phyloP scores from a whole-genome alignment of 2,113 vertebrate species.

The Lophura nycthemera region DNA sequence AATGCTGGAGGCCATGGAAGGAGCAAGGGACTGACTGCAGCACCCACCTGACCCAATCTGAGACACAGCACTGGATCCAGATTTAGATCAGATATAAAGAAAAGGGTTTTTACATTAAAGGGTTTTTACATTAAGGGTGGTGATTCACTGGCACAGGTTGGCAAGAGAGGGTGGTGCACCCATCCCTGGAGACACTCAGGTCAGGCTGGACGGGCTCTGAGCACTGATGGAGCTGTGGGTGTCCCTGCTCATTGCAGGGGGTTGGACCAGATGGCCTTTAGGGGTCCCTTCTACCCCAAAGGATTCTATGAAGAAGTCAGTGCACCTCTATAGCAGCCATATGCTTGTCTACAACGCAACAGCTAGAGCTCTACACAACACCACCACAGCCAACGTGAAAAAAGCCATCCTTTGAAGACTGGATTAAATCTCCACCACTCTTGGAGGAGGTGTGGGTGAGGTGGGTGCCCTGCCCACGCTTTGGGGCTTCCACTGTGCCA shows the following conservation, averaged over 20 bases:
- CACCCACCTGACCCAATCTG: background rate
- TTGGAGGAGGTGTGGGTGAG: background rate
- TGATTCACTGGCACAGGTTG: background rate
- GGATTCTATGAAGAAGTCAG: background rate
- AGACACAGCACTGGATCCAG: background rate
- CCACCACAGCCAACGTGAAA: background rate
- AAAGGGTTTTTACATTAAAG: no score
- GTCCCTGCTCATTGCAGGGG: no score
- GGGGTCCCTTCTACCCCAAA: no score
- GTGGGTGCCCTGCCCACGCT: fast-evolving
- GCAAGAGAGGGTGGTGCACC: background rate
- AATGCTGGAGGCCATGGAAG: fast-evolving
- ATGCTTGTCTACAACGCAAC: background rate
- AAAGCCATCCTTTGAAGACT: background rate
- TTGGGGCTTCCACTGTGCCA: fast-evolving
- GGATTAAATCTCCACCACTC: background rate
- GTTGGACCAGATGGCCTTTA: no score
- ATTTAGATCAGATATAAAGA: no score
- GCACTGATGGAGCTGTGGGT: no score
- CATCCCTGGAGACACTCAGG: background rate
- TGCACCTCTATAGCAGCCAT: background rate
- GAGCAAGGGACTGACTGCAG: background rate
- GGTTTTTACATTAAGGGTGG: no score
- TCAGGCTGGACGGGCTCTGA: no score
- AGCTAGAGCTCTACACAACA: background rate